A percentile compares a stretch with the other conserved stretches of the same genome.
Conservation (phyloP, 2,797 vertebrate genomes). For the Silurus lanzhouensis region DNA sequence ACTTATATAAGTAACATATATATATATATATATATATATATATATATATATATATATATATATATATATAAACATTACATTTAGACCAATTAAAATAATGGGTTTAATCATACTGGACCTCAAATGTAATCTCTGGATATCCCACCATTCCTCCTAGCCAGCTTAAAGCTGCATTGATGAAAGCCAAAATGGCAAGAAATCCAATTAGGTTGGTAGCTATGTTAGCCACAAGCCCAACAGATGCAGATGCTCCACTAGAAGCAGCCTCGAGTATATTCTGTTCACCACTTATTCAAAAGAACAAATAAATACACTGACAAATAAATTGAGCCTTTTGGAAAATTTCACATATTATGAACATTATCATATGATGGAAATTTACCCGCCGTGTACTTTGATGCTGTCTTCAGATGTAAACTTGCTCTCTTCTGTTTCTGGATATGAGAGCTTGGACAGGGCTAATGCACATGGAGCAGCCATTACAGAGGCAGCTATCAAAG, state of each 20-base stretch:
- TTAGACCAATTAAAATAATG: background rate
- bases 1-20: background rate
- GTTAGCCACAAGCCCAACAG: slow-evolving; percentile 85
- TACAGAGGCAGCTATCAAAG: slow-evolving; percentile 91
- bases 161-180: slow-evolving; percentile 82
- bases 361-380: slow-evolving; percentile 19
- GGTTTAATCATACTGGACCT: slow-evolving; percentile 71
- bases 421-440: slow-evolving; percentile 88
- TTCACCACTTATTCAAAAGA: slow-evolving; percentile 76
- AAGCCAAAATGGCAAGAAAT: slow-evolving; percentile 87
- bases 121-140: slow-evolving; percentile 82
- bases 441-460: slow-evolving; percentile 90
- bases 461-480: slow-evolving; percentile 96
- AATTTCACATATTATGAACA: slow-evolving; percentile 2
- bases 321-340: background rate
- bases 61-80: background rate
- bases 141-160: slow-evolving; percentile 92
- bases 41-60: too few relatives aligned
- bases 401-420: slow-evolving; percentile 73
- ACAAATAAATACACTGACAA: background rate
- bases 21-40: too few relatives aligned
- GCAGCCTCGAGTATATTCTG: slow-evolving; percentile 90
- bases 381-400: slow-evolving; percentile 79
- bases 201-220: slow-evolving; percentile 90
- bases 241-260: slow-evolving; percentile 84